These are phyloP conservation scores for Synergus itoensis DNA, from an alignment of 2,888 invertebrate species.

Conservation along the genomic window DNA sequence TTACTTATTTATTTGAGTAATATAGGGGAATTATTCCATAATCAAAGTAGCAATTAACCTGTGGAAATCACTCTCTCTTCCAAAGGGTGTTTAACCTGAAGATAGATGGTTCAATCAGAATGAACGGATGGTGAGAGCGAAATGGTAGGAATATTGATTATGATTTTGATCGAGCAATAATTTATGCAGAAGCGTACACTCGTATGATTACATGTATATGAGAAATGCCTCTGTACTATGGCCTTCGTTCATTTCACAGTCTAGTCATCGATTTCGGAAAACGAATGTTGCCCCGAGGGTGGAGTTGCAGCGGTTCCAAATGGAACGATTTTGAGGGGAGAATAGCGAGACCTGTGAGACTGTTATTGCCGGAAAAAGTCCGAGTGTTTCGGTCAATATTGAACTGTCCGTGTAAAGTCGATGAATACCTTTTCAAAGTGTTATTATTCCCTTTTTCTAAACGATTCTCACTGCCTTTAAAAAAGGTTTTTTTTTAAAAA, in stretches of 20 bases:
- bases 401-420: slow-evolving; percentile 24
- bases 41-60: slow-evolving; percentile 6
- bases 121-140: slow-evolving; percentile 22
- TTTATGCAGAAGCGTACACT: slow-evolving; percentile 22
- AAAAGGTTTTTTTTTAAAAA: neutral
- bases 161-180: slow-evolving; percentile 40
- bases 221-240: slow-evolving; percentile 1
- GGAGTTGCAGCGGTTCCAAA: slow-evolving; percentile 33
- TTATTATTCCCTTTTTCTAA: neutral
- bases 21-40: neutral
- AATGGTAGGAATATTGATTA: slow-evolving; percentile 37
- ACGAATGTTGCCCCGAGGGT: slow-evolving; percentile 31
- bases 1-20: neutral
- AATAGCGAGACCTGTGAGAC: slow-evolving; percentile 33
- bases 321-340: slow-evolving; percentile 34
- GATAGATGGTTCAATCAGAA: slow-evolving; percentile 34
- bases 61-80: slow-evolving; percentile 15
- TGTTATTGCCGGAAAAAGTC: slow-evolving; percentile 35
- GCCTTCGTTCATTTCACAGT: slow-evolving; percentile 36
- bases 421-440: slow-evolving; percentile 9
- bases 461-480: neutral
- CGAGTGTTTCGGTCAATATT: slow-evolving; percentile 35
- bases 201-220: neutral
- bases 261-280: slow-evolving; percentile 27
- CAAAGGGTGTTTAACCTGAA: slow-evolving; percentile 38